Conservation (phyloP, 2,888 invertebrate genomes). For the Amphipoea lucens region DNA sequence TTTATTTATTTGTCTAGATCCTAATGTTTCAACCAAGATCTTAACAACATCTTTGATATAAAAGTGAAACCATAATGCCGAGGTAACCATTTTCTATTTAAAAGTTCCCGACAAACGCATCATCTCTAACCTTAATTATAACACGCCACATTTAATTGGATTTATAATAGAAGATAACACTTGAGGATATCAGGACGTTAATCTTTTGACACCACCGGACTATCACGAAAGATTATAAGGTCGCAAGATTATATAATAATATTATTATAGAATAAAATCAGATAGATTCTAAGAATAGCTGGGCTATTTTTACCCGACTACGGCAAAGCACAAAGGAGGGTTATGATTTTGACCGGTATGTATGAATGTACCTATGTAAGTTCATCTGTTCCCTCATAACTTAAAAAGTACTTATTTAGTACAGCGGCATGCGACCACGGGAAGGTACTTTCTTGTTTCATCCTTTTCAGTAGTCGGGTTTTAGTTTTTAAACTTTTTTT, state of each 20-base stretch:
- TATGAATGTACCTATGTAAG: too few species aligned
- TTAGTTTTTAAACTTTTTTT: too few species aligned
- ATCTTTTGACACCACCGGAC: conserved; percentile 30
- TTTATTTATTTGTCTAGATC: neutral
- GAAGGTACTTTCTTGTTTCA: too few species aligned
- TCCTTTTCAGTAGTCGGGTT: too few species aligned
- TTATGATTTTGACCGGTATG: too few species aligned
- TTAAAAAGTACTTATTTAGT: too few species aligned
- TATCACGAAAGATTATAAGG: neutral
- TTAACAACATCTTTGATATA: neutral
- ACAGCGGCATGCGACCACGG: too few species aligned
- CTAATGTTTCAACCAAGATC: neutral
- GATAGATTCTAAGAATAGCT: conserved; percentile 9
- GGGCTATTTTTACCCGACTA: neutral
- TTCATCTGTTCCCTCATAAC: too few species aligned
- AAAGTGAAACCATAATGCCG: conserved; percentile 8
- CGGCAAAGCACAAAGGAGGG: too few species aligned
- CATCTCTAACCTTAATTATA: conserved; percentile 41
- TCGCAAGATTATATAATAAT: neutral
- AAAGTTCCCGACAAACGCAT: conserved; percentile 23
- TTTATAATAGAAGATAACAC: conserved; percentile 40
- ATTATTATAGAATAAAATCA: neutral
- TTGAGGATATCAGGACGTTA: conserved; percentile 33
- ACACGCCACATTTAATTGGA: conserved; percentile 29
- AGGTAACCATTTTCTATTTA: conserved; percentile 1